phyloP scores from a whole-genome alignment of 2,888 invertebrate genomes.

The Serripes groenlandicus region DNA sequence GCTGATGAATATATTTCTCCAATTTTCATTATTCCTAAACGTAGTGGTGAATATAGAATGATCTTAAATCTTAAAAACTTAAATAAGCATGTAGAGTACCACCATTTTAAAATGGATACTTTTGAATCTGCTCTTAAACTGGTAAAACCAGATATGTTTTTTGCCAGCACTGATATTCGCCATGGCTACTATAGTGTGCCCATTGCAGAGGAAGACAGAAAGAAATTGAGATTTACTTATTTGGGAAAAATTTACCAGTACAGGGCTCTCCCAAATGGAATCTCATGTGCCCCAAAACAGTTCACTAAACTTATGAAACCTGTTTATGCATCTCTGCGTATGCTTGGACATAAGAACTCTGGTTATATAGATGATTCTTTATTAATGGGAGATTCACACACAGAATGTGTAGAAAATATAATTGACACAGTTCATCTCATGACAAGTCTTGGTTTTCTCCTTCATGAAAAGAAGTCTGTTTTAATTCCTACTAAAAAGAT shows the following conservation, averaged over 20 bases:
- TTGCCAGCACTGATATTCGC: conserved; percentile 54
- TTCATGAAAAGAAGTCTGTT: conserved; percentile 46
- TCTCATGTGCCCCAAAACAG: no score
- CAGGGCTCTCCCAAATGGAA: conserved; percentile 52
- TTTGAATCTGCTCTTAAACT: conserved; percentile 45
- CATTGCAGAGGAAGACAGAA: conserved; percentile 45
- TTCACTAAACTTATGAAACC: conserved; percentile 68
- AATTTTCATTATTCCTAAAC: no score
- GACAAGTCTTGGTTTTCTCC: neutral
- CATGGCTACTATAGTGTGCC: conserved; percentile 62
- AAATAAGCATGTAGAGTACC: no score
- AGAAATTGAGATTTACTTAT: conserved; percentile 58
- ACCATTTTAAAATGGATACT: no score
- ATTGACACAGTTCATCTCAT: conserved; percentile 23
- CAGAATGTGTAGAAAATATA: conserved; percentile 5
- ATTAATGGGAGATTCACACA: neutral
- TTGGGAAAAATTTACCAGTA: conserved; percentile 60
- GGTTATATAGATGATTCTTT: no score
- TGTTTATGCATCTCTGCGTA: conserved; percentile 60
- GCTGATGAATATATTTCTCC: no score
- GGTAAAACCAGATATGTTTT: conserved; percentile 33
- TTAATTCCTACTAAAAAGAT: no score
- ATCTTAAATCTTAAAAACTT: no score
- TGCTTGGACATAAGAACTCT: conserved; percentile 67
- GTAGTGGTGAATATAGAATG: no score